These are phyloP conservation scores for Eleginops maclovinus DNA, from an alignment of 2,113 vertebrate species.

Conservation along the genomic window DNA sequence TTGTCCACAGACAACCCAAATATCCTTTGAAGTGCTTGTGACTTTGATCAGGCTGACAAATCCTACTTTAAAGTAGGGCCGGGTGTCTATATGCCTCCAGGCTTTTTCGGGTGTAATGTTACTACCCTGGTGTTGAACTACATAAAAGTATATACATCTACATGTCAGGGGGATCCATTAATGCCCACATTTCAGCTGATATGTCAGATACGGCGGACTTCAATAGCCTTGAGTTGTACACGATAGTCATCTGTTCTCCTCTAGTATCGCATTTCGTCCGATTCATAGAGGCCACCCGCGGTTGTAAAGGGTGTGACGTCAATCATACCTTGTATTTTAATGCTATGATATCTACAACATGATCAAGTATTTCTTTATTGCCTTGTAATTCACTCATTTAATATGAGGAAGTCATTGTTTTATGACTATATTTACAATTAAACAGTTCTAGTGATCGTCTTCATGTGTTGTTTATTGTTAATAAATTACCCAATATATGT, in stretches of 20 bases:
- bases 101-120: slow-evolving; percentile 59
- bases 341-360: not conserved
- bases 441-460: not conserved
- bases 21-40: slow-evolving; percentile 70
- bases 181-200: slow-evolving; percentile 27
- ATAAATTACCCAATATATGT: slow-evolving; percentile 1
- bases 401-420: not conserved
- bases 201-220: not conserved
- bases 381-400: not conserved
- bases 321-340: not conserved
- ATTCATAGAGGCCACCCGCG: not conserved
- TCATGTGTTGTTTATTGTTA: slow-evolving; percentile 5
- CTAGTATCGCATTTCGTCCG: too few species aligned
- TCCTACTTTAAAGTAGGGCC: slow-evolving; percentile 62
- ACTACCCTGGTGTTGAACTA: slow-evolving; percentile 30
- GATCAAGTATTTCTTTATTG: not conserved
- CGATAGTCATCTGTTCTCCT: not conserved
- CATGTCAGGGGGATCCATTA: slow-evolving; percentile 30
- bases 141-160: slow-evolving; percentile 45
- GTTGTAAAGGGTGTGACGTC: not conserved
- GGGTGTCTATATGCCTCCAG: slow-evolving; percentile 56
- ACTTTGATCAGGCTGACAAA: slow-evolving; percentile 79
- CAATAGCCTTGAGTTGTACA: slow-evolving; percentile 11
- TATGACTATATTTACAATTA: not conserved
- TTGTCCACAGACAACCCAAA: slow-evolving; percentile 62